These are phyloP conservation scores for Hemicordylus capensis DNA, from an alignment of 2,113 vertebrate species.

Conservation along the genomic window DNA sequence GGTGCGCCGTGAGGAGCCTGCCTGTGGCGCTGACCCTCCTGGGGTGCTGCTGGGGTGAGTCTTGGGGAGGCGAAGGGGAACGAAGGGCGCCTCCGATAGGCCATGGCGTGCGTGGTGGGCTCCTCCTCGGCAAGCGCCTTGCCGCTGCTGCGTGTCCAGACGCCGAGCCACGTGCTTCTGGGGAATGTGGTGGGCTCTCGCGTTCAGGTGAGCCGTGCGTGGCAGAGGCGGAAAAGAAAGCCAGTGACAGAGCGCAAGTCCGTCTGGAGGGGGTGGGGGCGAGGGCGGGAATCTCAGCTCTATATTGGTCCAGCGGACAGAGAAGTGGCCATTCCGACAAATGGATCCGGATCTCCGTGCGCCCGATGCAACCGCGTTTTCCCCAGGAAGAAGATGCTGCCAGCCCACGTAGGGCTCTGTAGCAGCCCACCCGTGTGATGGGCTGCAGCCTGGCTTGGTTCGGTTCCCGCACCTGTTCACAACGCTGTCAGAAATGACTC, in stretches of 20 bases:
- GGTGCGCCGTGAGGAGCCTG: fast-evolving
- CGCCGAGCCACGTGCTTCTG: not conserved
- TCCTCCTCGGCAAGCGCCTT: not conserved
- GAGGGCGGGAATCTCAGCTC: not conserved
- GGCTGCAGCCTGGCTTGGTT: too few species aligned
- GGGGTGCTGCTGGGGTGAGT: too few species aligned
- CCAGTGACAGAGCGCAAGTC: not conserved
- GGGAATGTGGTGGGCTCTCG: not conserved
- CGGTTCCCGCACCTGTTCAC: too few species aligned
- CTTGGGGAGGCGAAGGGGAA: not conserved
- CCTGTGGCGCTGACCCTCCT: not conserved
- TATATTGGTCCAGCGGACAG: not conserved
- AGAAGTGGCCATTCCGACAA: not conserved
- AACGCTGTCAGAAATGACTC: too few species aligned
- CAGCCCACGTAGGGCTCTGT: not conserved
- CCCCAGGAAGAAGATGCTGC: not conserved
- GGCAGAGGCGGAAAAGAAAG: not conserved
- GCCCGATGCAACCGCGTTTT: too few species aligned
- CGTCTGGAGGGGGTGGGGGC: not conserved
- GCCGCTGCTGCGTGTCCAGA: not conserved
- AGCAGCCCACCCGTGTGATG: too few species aligned
- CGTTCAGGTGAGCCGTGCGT: not conserved
- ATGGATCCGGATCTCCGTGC: not conserved
- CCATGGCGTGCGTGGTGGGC: not conserved
- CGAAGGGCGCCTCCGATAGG: too few species aligned